phyloP scores from a whole-genome alignment of 37 sponge, comb jelly and placozoan genomes.

The Theonella swinhoei region DNA sequence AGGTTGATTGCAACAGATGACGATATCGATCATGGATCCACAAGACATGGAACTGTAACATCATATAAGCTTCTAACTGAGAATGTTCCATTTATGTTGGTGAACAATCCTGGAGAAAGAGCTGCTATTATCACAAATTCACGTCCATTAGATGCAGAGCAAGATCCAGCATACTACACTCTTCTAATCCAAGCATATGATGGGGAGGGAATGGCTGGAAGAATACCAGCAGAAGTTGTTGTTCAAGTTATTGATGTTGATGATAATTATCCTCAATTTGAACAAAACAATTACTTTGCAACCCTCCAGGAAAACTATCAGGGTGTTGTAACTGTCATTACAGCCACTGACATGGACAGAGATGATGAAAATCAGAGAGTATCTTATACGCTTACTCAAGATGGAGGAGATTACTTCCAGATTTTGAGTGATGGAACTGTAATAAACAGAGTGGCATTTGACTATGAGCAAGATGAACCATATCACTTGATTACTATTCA shows the following conservation, averaged over 20 bases:
- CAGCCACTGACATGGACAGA: slow-evolving; percentile 37
- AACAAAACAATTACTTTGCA: neutral
- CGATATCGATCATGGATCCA: slow-evolving; percentile 16
- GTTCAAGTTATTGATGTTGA: slow-evolving; percentile 34
- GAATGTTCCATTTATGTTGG: slow-evolving; percentile 37
- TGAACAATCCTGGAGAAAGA: neutral
- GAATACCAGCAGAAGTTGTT: slow-evolving; percentile 12
- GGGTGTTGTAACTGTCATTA: slow-evolving; percentile 9
- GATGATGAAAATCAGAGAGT: slow-evolving; percentile 4
- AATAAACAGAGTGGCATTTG: slow-evolving; percentile 29
- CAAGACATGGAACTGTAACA: slow-evolving; percentile 10
- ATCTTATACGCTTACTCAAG: slow-evolving; percentile 11
- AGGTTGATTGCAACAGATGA: slow-evolving; percentile 17
- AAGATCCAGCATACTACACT: slow-evolving; percentile 26
- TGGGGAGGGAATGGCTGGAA: slow-evolving; percentile 7
- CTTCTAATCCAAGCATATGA: slow-evolving; percentile 36
- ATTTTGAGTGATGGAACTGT: slow-evolving; percentile 36
- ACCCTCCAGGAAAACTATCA: slow-evolving; percentile 36
- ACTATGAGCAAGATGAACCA: slow-evolving; percentile 42
- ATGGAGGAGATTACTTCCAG: slow-evolving; percentile 8
- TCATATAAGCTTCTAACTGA: slow-evolving; percentile 29
- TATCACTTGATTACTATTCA: slow-evolving; percentile 17
- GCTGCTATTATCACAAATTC: slow-evolving; percentile 33
- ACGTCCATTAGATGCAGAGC: slow-evolving; percentile 62
- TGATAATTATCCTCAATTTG: slow-evolving; percentile 32